Evolutionary conservation across 2,113 vertebrate species (phyloP).

Genomic region (Lutjanus erythropterus): DNA sequence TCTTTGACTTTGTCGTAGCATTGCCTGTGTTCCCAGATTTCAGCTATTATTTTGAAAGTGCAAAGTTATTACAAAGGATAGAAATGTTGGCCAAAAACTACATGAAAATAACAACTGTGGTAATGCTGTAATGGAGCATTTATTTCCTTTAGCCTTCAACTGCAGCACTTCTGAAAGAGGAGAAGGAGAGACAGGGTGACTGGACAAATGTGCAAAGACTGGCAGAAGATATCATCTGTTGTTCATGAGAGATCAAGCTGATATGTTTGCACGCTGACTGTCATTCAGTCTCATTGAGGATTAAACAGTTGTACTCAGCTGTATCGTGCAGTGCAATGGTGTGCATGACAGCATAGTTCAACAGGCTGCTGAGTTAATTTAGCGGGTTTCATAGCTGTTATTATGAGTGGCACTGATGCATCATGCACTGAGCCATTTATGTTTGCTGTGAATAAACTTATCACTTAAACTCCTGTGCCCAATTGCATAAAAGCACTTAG

Average conservation of each 20-base stretch:
- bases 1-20: not conserved
- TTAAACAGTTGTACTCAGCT: not conserved
- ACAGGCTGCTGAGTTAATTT: slow-evolving; percentile 1
- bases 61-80: too few species aligned
- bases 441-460: not conserved
- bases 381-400: slow-evolving; percentile 20
- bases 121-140: not conserved
- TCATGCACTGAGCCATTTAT: not conserved
- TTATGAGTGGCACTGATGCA: slow-evolving; percentile 17
- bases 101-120: too few species aligned
- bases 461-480: not conserved
- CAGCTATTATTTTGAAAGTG: not conserved
- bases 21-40: not conserved
- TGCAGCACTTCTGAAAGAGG: not conserved
- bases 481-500: too few species aligned
- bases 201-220: not conserved
- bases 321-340: not conserved
- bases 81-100: not conserved
- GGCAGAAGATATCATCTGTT: not conserved
- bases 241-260: not conserved
- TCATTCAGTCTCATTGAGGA: slow-evolving; percentile 2
- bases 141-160: not conserved
- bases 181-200: not conserved
- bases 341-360: slow-evolving; percentile 37
- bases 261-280: not conserved